A percentile compares a stretch with the other conserved stretches of the same genome.
Evolutionary conservation across 2,888 invertebrate genomes (phyloP).

Genomic region (Drosophila formosana): DNA sequence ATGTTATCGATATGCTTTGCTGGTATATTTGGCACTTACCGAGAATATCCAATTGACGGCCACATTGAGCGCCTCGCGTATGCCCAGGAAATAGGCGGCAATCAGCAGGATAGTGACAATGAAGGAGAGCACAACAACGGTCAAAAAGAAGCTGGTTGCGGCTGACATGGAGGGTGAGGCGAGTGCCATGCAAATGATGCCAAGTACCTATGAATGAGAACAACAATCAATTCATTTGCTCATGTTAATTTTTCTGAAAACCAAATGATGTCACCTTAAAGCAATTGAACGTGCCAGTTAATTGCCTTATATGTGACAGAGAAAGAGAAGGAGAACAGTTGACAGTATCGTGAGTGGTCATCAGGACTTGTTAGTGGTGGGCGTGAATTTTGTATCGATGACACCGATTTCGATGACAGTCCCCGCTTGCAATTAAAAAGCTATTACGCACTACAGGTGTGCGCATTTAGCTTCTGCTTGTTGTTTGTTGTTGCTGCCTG

Average conservation of each 20-base stretch:
- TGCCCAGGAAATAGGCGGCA: conserved; percentile 91
- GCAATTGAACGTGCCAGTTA: conserved; percentile 41
- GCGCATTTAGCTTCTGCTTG: conserved; percentile 23
- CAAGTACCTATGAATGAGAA: conserved; percentile 89
- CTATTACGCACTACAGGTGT: conserved; percentile 54
- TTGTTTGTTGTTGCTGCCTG: conserved; percentile 22
- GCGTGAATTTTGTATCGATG: conserved; percentile 37
- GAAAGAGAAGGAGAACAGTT: neutral
- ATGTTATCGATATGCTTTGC: neutral
- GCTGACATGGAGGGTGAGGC: conserved; percentile 89
- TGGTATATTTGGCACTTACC: conserved; percentile 86
- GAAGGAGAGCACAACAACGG: conserved; percentile 93
- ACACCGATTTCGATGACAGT: conserved; percentile 36
- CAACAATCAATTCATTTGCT: conserved; percentile 20
- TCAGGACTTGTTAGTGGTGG: conserved; percentile 29
- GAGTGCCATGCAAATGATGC: conserved; percentile 93
- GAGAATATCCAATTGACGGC: conserved; percentile 94
- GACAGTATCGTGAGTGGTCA: neutral
- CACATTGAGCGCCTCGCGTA: conserved; percentile 91
- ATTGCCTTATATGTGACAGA: conserved; percentile 13
- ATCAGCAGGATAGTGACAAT: conserved; percentile 93
- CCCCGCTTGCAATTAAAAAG: conserved; percentile 56
- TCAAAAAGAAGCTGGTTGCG: conserved; percentile 93
- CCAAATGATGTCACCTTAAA: conserved; percentile 51
- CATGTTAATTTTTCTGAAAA: conserved; percentile 28